Percentiles rank a stretch among this genome's conserved stretches.
Evolutionary conservation across 30 jellyfish, hydroid and myxozoan species (phyloP).

Genomic region (Turritopsis dohrnii): DNA sequence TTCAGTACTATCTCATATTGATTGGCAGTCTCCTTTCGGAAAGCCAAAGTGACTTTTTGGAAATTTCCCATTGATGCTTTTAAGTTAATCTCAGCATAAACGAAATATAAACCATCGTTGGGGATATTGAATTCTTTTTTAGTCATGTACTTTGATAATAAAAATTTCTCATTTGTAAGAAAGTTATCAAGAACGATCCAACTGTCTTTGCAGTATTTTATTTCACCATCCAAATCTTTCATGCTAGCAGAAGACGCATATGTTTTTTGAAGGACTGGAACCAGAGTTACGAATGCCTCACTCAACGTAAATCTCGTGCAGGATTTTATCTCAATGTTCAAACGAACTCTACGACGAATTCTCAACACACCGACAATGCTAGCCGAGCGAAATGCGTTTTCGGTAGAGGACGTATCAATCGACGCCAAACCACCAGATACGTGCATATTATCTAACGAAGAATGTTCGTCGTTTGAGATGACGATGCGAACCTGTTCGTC

Average conservation of each 20-base stretch:
- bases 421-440: not conserved
- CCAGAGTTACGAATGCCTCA: not conserved
- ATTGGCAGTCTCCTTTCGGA: not conserved
- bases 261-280: not conserved
- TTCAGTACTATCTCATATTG: not conserved
- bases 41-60: not conserved
- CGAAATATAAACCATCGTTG: not conserved
- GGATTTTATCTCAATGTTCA: not conserved
- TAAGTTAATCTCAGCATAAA: constrained; percentile 1
- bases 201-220: not conserved
- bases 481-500: not conserved
- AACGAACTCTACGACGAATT: not conserved
- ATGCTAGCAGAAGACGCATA: not conserved
- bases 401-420: not conserved
- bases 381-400: not conserved
- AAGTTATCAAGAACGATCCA: constrained; percentile 11
- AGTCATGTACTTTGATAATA: constrained; percentile 5
- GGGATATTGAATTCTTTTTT: not conserved
- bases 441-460: not conserved
- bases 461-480: not conserved
- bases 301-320: not conserved
- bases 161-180: not conserved
- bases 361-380: not conserved
- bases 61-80: not conserved
- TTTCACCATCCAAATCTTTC: not conserved